Base-by-base conservation (phyloP, 2,888 invertebrate genomes). In the Clitarchus hookeri region DNA sequence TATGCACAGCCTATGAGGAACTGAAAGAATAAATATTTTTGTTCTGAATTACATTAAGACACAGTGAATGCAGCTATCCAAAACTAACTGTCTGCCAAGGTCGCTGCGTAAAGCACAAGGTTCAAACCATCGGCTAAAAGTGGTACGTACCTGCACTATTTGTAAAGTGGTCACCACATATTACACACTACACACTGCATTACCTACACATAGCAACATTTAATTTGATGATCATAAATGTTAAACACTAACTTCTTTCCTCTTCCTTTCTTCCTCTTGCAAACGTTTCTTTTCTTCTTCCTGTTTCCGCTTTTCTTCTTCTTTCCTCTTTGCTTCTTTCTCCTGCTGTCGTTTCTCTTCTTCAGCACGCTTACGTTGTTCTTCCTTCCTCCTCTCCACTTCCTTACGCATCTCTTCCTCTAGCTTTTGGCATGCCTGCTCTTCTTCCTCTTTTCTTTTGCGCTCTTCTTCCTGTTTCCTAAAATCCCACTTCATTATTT, bases 381-480 rank as follows among this genome's bases (percentile, higher is more conserved):
- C 89, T 88, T 91, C 91, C 88, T 91, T 91, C 91, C 88, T 91
- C 90, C 86, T 89, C 84, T 89, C 89, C 87, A 88, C 89, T 86
- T 88, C 88, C 88, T 89, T 88, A 86, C 89, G 84, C 6, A 82
- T n/a, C 93, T 91, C 86, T 92, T 91, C 82, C 82, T 89, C 89
- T 82, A 88, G 88, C 85, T 89, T 88, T 36, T 86, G 88, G 80
- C 87, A 88, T 44, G 88, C 86, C 80, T 87, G 87, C 19, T 88
- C 87, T 82, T 89, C 88, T 85, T 89, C 89, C 79, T 89, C 89
- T 86, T 89, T 93, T 90, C 87, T 92, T 90, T 91, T 93, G 90
- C 87, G 92, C 90, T 91, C 92, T 27, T 93, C 93, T 88, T 92
- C 93, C 86, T 93, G 93, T 87, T 90, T 91, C 4, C 90, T 87